phyloP scores from a whole-genome alignment of 2,888 invertebrate genomes.

The Nysson spinosus region DNA sequence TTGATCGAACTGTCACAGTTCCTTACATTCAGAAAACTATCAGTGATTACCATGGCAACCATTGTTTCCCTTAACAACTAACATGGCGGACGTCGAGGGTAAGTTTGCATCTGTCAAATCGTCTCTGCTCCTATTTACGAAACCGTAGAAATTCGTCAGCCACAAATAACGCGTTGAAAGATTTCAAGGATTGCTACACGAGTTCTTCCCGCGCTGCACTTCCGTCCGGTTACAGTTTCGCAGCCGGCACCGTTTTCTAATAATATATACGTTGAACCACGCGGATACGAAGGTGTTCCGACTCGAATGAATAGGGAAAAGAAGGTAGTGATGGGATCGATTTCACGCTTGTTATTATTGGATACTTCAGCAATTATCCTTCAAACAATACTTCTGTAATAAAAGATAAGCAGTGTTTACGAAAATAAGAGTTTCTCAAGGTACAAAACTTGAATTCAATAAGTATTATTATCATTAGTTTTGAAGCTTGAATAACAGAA shows the following conservation, averaged over 20 bases:
- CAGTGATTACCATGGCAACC: conserved; percentile 65
- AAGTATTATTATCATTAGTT: too few relatives aligned
- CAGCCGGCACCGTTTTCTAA: conserved; percentile 41
- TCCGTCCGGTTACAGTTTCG: conserved; percentile 41
- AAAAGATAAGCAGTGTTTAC: too few relatives aligned
- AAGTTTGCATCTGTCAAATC: conserved; percentile 64
- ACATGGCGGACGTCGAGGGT: conserved; percentile 74
- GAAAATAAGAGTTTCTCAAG: too few relatives aligned
- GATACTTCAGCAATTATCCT: conserved; percentile 8
- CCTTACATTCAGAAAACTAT: conserved; percentile 13
- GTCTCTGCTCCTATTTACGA: conserved; percentile 28
- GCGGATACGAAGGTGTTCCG: conserved; percentile 25
- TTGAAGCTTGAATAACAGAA: neutral
- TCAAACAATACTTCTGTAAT: too few relatives aligned
- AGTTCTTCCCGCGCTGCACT: conserved; percentile 17
- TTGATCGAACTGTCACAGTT: conserved; percentile 12
- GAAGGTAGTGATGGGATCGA: conserved; percentile 35
- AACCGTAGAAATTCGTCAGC: conserved; percentile 10
- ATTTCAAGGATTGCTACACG: conserved; percentile 3
- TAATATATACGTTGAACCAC: conserved; percentile 43
- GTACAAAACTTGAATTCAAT: too few relatives aligned
- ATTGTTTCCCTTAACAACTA: conserved; percentile 65
- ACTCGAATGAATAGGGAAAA: conserved; percentile 12
- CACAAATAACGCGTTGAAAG: conserved; percentile 37
- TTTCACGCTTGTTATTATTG: conserved; percentile 3